Conservation (phyloP, 2,888 invertebrate genomes). For the Machimus atricapillus region DNA sequence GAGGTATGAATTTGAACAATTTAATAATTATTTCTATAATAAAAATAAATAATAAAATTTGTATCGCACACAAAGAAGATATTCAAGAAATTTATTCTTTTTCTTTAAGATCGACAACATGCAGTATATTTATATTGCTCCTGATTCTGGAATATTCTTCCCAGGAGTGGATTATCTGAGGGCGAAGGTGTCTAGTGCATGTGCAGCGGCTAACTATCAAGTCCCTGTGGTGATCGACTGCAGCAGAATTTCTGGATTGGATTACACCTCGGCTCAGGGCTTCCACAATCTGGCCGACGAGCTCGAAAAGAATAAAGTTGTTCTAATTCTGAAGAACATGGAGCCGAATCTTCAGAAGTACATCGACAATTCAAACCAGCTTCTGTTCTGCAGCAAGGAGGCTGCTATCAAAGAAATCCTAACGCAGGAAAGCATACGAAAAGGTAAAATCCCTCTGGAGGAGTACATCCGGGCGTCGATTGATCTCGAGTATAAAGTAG, state of each 20-base stretch:
- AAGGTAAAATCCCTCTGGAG: conserved; percentile 42
- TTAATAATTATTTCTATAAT: not conserved
- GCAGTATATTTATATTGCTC: conserved; percentile 68
- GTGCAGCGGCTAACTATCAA: conserved; percentile 60
- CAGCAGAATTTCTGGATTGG: conserved; percentile 68
- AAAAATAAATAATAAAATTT: too few relatives aligned
- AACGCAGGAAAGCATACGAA: conserved; percentile 45
- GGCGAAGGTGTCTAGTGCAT: conserved; percentile 65
- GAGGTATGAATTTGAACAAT: conserved; percentile 52
- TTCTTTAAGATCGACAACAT: conserved; percentile 61
- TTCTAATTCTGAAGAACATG: conserved; percentile 61
- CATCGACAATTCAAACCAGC: conserved; percentile 42
- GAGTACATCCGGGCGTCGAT: conserved; percentile 45
- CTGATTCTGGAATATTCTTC: conserved; percentile 74
- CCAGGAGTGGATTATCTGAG: conserved; percentile 73
- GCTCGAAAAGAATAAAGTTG: conserved; percentile 65
- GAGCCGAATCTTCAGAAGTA: conserved; percentile 43
- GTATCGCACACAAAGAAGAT: too few relatives aligned
- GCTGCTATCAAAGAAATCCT: conserved; percentile 45
- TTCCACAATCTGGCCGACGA: conserved; percentile 67
- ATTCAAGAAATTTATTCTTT: not conserved
- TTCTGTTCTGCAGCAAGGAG: conserved; percentile 44
- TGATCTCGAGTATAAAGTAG: conserved; percentile 40
- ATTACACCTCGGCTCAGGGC: conserved; percentile 73
- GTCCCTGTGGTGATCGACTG: conserved; percentile 72